These are phyloP conservation scores for Epirrhoe tristata DNA, from an alignment of 2,888 invertebrate species.

Conservation along the genomic window DNA sequence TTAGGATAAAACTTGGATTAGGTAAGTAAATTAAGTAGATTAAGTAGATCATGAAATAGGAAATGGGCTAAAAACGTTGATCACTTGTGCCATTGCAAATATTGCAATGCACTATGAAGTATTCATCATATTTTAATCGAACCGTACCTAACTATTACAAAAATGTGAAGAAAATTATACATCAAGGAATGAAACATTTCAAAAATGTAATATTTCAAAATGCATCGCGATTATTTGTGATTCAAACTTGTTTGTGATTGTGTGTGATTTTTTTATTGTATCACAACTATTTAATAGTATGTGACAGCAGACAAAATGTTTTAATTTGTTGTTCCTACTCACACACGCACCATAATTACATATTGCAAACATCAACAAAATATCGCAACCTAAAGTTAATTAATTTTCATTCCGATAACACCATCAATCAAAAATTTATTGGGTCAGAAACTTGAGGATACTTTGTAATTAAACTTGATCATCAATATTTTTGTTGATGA, in stretches of 20 bases:
- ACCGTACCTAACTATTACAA: not conserved
- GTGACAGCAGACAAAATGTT: not conserved
- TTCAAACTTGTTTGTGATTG: no score
- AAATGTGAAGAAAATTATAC: no score
- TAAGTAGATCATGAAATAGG: no score
- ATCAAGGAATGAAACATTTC: not conserved
- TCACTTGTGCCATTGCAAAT: not conserved
- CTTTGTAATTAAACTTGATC: constrained; percentile 1
- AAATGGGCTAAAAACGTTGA: no score
- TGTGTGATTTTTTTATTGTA: no score
- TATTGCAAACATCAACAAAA: constrained; percentile 8
- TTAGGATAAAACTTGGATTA: no score
- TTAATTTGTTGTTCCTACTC: no score
- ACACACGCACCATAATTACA: not conserved
- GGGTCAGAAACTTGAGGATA: constrained; percentile 16
- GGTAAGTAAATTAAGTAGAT: no score
- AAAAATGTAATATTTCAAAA: not conserved
- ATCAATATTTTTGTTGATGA: constrained; percentile 1
- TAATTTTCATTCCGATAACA: constrained; percentile 17
- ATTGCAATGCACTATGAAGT: not conserved
- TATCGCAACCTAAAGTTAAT: constrained; percentile 19
- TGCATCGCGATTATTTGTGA: no score
- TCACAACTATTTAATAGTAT: not conserved
- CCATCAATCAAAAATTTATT: constrained; percentile 17
- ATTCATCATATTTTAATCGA: not conserved